These are phyloP conservation scores for Palythoa heliodiscus DNA, from an alignment of 92 coral and sea anemone species.

Conservation along the genomic window DNA sequence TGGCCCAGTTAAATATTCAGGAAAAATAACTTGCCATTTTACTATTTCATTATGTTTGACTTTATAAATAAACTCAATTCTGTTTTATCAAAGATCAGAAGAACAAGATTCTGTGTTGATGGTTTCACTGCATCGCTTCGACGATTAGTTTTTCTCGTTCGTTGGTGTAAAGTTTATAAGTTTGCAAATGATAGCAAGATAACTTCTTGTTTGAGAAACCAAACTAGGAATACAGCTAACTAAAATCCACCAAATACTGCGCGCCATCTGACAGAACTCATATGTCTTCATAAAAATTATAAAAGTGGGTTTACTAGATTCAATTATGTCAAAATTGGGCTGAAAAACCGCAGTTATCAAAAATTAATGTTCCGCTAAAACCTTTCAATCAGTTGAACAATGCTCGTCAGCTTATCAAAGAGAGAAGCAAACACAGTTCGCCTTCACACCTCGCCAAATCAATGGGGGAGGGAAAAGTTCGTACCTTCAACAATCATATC, in stretches of 20 bases:
- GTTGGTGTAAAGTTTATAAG: conserved; percentile 45
- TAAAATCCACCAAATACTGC: conserved; percentile 54
- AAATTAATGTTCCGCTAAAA: conserved; percentile 84
- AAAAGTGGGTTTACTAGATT: conserved; percentile 76
- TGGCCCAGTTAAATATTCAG: conserved; percentile 9
- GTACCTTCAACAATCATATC: conserved; percentile 78
- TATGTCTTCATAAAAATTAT: conserved; percentile 70
- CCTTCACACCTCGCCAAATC: conserved; percentile 59
- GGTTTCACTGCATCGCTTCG: conserved; percentile 1
- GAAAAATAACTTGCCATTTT: conserved; percentile 45
- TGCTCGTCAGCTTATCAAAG: conserved; percentile 76
- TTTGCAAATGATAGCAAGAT: conserved; percentile 62
- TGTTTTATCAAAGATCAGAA: conserved; percentile 32
- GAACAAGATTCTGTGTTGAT: conserved; percentile 14
- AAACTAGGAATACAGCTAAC: conserved; percentile 47
- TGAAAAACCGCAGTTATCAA: conserved; percentile 75
- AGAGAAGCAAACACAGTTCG: conserved; percentile 55
- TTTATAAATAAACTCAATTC: conserved; percentile 56
- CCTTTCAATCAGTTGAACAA: conserved; percentile 67
- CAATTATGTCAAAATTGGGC: conserved; percentile 81
- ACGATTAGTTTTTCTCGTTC: conserved; percentile 15
- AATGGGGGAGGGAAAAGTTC: conserved; percentile 72
- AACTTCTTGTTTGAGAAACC: conserved; percentile 63
- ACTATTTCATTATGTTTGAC: conserved; percentile 49
- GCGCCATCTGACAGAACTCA: conserved; percentile 65